Evolutionary conservation across 2,888 invertebrate genomes (phyloP), one percentile per base, ranked within the genome.

Genomic region (Thymelicus acteon): DNA sequence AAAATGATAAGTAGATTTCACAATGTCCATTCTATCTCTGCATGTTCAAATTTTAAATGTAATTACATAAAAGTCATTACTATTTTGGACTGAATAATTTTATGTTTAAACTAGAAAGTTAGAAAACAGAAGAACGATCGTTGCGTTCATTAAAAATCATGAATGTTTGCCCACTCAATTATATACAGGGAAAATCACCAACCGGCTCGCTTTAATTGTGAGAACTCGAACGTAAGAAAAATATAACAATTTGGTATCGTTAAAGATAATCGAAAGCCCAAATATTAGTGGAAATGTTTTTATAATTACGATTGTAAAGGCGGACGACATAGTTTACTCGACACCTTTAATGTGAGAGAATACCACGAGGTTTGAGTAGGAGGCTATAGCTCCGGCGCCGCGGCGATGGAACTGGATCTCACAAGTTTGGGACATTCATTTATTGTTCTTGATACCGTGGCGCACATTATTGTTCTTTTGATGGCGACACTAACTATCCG

Each of bases 61-160:
- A 77, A 77, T 78, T 77, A 76, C 74, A 74, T 72, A 74, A 75
- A 78, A 71, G 65, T 73, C 73, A 72, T 75, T 76, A 69, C 68
- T 75, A 75, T 77, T 77, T 77, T 75, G 74, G 74, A 73, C 75
- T 72, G 75, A 76, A 74, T 77, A 77, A 78, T 83, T 79, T 80
- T 78, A 82, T 86, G 84, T 88, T 86, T 88, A 90, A 87, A 88
- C 85, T 87, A 87, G 90, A 90, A 90, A 90, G 89, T 83, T 69
- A 79, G 79, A 78, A 76, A 78, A 73, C 72, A 81, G 78, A 80
- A 78, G 81, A 84, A 75, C 71, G 75, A 83, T 84, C 80, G 79
- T 85, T 85, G 76, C 79, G 73, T 79, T 84, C 83, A 87, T 87
- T 86, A 85, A 82, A 78, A 80, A 78, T 78, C 78, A 80, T 74